A percentile compares a stretch with the other conserved stretches of the same genome.
These are phyloP conservation scores for Hypomecis atomaria DNA, from an alignment of 2,888 invertebrate species.

Conservation along the genomic window DNA sequence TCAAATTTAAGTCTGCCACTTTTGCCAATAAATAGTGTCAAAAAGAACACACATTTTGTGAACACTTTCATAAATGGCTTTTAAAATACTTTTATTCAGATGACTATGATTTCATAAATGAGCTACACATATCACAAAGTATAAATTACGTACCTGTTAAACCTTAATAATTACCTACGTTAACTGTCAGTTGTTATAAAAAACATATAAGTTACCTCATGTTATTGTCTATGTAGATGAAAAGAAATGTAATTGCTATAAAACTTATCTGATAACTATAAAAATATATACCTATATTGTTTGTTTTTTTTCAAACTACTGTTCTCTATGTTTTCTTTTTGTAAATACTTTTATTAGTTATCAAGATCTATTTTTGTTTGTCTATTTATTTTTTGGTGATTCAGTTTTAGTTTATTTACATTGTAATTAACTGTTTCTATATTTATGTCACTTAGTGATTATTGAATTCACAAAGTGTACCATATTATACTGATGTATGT, in stretches of 20 bases:
- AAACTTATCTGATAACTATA: too few species aligned
- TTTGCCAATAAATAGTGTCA: conserved; percentile 15
- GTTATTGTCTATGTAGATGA: too few species aligned
- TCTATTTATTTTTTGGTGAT: conserved; percentile 32
- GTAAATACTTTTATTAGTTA: conserved; percentile 21
- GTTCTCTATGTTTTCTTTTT: conserved; percentile 4
- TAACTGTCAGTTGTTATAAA: conserved; percentile 19
- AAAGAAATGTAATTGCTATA: too few species aligned
- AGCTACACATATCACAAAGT: conserved; percentile 41
- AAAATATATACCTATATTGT: not conserved
- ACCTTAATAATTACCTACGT: not conserved
- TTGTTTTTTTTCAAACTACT: not conserved
- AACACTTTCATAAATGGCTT: not conserved
- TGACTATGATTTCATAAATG: conserved; percentile 9
- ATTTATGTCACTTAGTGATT: conserved; percentile 59
- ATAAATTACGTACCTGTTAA: conserved; percentile 39
- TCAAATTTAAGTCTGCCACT: not conserved
- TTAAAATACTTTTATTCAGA: not conserved
- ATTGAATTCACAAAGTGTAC: conserved; percentile 68
- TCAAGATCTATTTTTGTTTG: conserved; percentile 15
- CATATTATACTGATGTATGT: conserved; percentile 69
- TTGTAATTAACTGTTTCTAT: conserved; percentile 43
- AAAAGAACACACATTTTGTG: not conserved
- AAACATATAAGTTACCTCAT: not conserved
- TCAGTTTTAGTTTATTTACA: conserved; percentile 35